phyloP scores from a whole-genome alignment of 2,113 vertebrate genomes.

The Hippocampus guttulatus region DNA sequence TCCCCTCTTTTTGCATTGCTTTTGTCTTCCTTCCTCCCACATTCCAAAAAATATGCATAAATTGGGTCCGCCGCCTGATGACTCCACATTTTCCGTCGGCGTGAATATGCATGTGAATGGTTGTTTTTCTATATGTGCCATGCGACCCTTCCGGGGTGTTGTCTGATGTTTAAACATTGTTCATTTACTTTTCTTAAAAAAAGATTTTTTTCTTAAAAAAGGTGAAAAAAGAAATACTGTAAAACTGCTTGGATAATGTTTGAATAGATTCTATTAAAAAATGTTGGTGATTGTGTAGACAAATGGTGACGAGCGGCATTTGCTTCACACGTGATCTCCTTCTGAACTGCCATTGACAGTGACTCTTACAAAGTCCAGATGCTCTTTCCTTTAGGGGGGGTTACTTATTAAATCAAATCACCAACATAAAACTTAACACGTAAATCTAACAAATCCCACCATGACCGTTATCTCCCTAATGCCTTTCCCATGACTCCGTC shows the following conservation, averaged over 20 bases:
- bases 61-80: no score
- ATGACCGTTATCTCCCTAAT: constrained; percentile 1
- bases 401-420: constrained; percentile 27
- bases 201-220: no score
- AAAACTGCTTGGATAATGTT: neutral
- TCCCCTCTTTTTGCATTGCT: neutral
- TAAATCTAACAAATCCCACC: constrained; percentile 36
- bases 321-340: neutral
- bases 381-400: constrained; percentile 31
- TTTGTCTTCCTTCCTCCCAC: no score
- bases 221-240: no score
- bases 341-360: neutral
- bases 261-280: neutral
- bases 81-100: no score
- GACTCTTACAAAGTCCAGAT: constrained; percentile 42
- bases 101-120: no score
- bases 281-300: neutral
- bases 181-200: no score
- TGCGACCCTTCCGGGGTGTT: no score
- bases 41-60: no score
- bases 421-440: constrained; percentile 28
- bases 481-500: constrained; percentile 13
- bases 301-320: neutral
- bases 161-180: no score
- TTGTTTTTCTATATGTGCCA: no score